Evolutionary conservation across 2,113 vertebrate species (phyloP), one percentile per base, ranked within the genome.

Genomic region (Tyto alba): DNA sequence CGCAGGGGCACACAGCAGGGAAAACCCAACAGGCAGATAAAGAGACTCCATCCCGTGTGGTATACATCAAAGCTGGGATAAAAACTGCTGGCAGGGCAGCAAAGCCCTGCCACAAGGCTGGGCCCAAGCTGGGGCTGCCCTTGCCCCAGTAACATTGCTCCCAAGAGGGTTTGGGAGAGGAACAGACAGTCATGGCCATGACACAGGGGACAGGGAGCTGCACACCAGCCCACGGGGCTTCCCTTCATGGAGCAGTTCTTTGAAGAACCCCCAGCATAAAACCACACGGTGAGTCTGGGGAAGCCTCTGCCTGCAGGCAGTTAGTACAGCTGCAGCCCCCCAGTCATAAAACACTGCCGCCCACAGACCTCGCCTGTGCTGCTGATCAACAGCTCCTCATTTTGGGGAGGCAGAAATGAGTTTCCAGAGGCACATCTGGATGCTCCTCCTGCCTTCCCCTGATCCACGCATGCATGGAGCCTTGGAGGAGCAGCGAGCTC

Each of bases 401-500:
- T 93, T 74, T 52, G 36, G 53, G 71, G 53, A 93, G 55, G 40
- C 78, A 88, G 77, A 95, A 90, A 83, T 34, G 16, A 82, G 75
- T 48, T 22, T 57, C 88, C 10, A 2, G 62, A 75, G 67, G 71
- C 47, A 56, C 9, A 34, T 38, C 30, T 79, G 53, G 23, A 12
- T 60, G 66, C 48, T 94, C 36, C 47, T 93, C 56, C 66, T 62
- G 56, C 56, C 32, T 55, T 22, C 87, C 43, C 19, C 55, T 0
- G 0, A 34, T 25, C 38, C 43, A 47, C 0, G 0, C 20, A 2
- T 1, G 26, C 26, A 11, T 3, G 21, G 36, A 83, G 53, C 57
- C 71, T 64, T 6, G 1, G 48, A 90, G 68, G 25, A 66, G 26
- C 32, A n/a, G n/a, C 2, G 5, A 53, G 40, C 34, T 25, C 0